Conservation (phyloP, 2,888 invertebrate genomes). For the Metellina segmentata region DNA sequence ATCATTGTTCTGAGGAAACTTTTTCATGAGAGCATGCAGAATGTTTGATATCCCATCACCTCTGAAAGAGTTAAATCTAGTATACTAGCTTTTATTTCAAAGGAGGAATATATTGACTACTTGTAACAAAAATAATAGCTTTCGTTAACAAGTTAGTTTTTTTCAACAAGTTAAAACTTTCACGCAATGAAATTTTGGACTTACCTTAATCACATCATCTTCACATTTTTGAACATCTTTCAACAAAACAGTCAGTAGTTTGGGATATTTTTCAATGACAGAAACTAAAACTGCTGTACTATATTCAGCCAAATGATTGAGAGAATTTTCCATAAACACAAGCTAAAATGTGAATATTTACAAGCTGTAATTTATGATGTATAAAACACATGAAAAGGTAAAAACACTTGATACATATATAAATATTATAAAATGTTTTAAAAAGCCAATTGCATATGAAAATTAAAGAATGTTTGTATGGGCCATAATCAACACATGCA, state of each 20-base stretch:
- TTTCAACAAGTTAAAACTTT: no score
- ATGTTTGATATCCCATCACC: no score
- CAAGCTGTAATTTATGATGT: background rate
- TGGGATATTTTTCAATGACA: constrained; percentile 86
- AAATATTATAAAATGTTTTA: no score
- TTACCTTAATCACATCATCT: constrained; percentile 37
- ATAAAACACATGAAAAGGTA: background rate
- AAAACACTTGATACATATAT: background rate
- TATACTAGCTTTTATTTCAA: no score
- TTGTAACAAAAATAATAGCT: no score
- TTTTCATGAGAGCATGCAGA: no score
- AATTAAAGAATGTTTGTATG: no score
- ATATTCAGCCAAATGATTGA: constrained; percentile 87
- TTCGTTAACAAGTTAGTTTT: no score
- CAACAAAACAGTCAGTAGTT: constrained; percentile 86
- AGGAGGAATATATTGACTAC: no score
- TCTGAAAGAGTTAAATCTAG: background rate
- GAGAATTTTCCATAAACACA: constrained; percentile 52
- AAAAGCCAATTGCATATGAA: background rate
- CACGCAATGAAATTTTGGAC: background rate
- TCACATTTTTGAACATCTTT: constrained; percentile 83
- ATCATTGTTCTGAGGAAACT: no score
- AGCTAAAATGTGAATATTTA: constrained; percentile 21
- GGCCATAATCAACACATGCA: no score
- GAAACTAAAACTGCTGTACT: constrained; percentile 87